A percentile compares a stretch with the other conserved stretches of the same genome.
These are phyloP conservation scores for Malachius bipustulatus DNA, from an alignment of 2,888 invertebrate species.

Conservation along the genomic window DNA sequence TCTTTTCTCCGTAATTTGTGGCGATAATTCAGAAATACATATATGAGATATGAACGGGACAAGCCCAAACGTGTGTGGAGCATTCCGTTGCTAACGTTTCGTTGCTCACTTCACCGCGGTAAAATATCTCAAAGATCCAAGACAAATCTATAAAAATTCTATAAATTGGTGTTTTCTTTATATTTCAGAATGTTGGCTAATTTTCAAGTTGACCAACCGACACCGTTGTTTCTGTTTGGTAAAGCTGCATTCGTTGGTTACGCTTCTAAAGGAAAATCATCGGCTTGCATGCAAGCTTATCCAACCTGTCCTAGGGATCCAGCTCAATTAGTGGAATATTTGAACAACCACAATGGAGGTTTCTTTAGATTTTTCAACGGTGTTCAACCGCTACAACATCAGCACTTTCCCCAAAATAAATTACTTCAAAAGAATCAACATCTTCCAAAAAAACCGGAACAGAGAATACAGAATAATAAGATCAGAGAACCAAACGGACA, in stretches of 20 bases:
- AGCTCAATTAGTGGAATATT: constrained; percentile 59
- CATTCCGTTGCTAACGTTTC: no score
- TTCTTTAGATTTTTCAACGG: constrained; percentile 68
- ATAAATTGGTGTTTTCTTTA: no score
- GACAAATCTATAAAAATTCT: not conserved
- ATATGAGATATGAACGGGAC: no score
- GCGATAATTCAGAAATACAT: no score
- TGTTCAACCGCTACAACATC: constrained; percentile 35
- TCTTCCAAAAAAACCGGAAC: no score
- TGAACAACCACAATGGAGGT: constrained; percentile 78
- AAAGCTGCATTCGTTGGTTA: constrained; percentile 65
- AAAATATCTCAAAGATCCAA: not conserved
- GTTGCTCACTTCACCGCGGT: no score
- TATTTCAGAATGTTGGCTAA: constrained; percentile 47
- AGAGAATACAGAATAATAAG: constrained; percentile 22
- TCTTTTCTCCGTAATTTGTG: no score
- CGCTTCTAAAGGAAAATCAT: constrained; percentile 48
- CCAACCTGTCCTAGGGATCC: constrained; percentile 62
- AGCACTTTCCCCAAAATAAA: no score
- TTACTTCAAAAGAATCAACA: no score
- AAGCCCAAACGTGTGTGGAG: no score
- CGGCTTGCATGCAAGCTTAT: constrained; percentile 51
- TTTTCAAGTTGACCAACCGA: constrained; percentile 42
- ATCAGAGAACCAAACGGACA: no score
- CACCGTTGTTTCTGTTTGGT: constrained; percentile 61